Base-by-base conservation (phyloP, 2,888 invertebrate genomes). In the Masnerella sp. region DNA sequence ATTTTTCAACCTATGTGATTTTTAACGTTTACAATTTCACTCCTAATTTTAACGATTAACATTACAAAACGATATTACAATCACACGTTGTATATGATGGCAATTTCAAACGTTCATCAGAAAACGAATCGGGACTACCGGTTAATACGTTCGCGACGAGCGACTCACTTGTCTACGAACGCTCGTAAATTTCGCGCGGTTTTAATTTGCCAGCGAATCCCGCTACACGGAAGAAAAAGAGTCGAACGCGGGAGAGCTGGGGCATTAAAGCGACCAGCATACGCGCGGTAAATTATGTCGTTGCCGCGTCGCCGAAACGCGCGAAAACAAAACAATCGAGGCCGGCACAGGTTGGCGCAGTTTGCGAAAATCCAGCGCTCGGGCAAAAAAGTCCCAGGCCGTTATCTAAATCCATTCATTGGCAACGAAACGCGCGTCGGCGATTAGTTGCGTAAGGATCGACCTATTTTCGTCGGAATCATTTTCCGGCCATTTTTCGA, bases 231-330 rank as follows among this genome's bases (percentile, higher is more conserved):
- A 59, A 36, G 56, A 61, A 56, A 58, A 38, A 62, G 52, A 40
- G 32, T 40, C 61, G 58, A 59, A 61, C 52, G 47, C 43, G 59
- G 75, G 75, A 64, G 69, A 67, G 75, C 58, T 64, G 78, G 73
- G 74, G 78, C 79, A 81, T 81, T 82, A 80, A 79, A 81, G 78
- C 78, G 77, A 75, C 70, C 76, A 70, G 75, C 78, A 78, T 79
- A 80, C 78, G 72, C 69, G 78, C 80, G 76, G 79, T 82, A 81
- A 82, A 82, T 82, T 82, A 82, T 80, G 80, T 80, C 80, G 78
- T 78, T 58, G 74, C 70, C 74, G 65, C 72, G 70, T 71, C 65
- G 72, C 45, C 34, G 61, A 72, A 67, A 61, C 15, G 52, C 42
- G 67, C 38, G 42, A 56, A 70, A 58, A 62, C 61, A 62, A 70